A percentile compares a stretch with the other conserved stretches of the same genome.
These are phyloP conservation scores for Pissodes strobi DNA, from an alignment of 1,140 invertebrate species.

Conservation along the genomic window DNA sequence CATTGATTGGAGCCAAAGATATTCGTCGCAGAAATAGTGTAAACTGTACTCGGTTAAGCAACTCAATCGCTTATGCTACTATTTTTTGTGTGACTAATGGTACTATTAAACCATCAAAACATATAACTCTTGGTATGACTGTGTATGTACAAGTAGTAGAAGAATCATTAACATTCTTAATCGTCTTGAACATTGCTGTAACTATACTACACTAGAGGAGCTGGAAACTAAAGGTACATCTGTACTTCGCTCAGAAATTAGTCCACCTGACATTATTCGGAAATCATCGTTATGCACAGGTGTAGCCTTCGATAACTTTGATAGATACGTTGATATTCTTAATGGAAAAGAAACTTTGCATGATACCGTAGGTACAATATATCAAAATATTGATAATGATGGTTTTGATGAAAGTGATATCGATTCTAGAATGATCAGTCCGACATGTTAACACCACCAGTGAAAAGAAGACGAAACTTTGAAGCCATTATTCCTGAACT, in stretches of 20 bases:
- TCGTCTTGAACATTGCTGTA: conserved; percentile 48
- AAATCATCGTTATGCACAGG: conserved; percentile 41
- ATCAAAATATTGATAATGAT: conserved; percentile 41
- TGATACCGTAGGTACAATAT: conserved; percentile 58
- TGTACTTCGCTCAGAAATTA: conserved; percentile 21
- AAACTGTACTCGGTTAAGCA: conserved; percentile 4
- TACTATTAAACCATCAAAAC: conserved; percentile 40
- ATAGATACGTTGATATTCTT: conserved; percentile 56
- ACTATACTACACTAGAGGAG: conserved; percentile 45
- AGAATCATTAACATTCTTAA: conserved; percentile 43
- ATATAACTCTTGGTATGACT: conserved; percentile 32
- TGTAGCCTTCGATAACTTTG: conserved; percentile 56
- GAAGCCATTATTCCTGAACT: conserved; percentile 27
- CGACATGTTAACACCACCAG: conserved; percentile 20
- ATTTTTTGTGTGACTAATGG: conserved; percentile 32
- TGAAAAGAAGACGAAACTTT: conserved; percentile 23
- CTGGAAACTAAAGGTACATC: conserved; percentile 47
- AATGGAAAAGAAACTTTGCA: conserved; percentile 56
- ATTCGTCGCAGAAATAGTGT: conserved; percentile 17
- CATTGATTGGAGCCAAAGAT: conserved; percentile 17
- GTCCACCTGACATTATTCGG: conserved; percentile 39
- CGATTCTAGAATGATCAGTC: conserved; percentile 19
- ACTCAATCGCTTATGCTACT: neutral
- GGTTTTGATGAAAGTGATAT: conserved; percentile 18
- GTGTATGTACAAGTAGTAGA: conserved; percentile 43